phyloP scores from a whole-genome alignment of 2,113 vertebrate genomes.

The Isichthys henryi region DNA sequence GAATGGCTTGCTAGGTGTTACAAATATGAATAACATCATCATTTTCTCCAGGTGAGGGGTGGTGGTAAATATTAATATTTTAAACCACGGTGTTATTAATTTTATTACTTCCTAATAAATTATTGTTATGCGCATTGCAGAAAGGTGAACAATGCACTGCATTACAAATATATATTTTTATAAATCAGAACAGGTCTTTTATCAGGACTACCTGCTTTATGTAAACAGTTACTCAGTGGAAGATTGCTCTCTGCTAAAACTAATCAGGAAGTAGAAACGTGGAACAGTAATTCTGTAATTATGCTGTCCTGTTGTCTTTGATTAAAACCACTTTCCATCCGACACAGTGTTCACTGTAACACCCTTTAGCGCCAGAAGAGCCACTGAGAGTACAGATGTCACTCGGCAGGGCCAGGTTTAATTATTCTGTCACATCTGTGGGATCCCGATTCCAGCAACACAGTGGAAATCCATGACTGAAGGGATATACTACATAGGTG shows the following conservation, averaged over 20 bases:
- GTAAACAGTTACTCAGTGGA: not conserved
- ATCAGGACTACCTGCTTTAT: not conserved
- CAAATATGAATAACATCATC: not conserved
- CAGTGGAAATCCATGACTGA: not conserved
- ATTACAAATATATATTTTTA: not conserved
- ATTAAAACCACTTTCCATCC: not conserved
- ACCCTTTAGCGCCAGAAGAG: not conserved
- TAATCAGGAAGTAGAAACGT: not conserved
- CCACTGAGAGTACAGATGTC: not conserved
- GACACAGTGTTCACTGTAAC: not conserved
- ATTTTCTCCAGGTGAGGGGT: not conserved
- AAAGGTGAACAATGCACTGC: not conserved
- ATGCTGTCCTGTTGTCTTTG: not conserved
- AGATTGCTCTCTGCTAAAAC: not conserved
- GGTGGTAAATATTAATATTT: not conserved
- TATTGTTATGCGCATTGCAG: not conserved
- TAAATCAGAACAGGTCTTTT: not conserved
- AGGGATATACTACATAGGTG: not conserved
- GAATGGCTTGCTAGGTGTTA: not conserved
- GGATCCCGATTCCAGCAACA: not conserved
- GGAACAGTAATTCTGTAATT: not conserved
- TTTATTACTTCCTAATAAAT: not conserved
- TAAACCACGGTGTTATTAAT: not conserved
- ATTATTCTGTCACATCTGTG: conserved; percentile 13
- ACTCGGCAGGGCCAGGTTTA: not conserved